Conservation (phyloP, 2,797 vertebrate genomes). For the Meriones psammophilus region DNA sequence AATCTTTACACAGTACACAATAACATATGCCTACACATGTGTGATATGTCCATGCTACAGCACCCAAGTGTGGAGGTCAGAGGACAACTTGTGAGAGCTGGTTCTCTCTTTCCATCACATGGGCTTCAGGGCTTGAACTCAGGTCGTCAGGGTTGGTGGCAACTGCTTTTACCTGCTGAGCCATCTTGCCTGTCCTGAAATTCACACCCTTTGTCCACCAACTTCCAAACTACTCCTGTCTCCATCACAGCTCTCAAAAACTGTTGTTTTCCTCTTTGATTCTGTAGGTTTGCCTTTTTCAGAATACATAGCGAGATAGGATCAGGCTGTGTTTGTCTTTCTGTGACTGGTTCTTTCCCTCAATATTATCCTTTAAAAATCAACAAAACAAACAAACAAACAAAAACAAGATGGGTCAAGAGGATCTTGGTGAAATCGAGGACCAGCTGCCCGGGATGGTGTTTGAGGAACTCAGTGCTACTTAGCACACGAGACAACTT, state of each 20-base stretch:
- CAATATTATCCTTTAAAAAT: not conserved
- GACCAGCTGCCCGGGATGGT: not conserved
- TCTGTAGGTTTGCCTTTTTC: not conserved
- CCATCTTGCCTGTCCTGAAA: not conserved
- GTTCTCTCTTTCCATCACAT: not conserved
- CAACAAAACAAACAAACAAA: not conserved
- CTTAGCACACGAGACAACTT: not conserved
- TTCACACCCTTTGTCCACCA: not conserved
- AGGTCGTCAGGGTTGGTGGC: not conserved
- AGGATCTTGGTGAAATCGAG: not conserved
- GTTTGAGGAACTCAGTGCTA: not conserved
- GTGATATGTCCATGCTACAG: not conserved
- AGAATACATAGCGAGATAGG: not conserved
- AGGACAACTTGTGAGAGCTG: not conserved
- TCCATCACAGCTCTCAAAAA: not conserved
- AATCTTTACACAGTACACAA: no score
- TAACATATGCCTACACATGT: no score
- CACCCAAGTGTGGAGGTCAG: not conserved
- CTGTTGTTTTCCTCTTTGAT: not conserved
- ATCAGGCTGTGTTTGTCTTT: not conserved
- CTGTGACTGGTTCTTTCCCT: not conserved
- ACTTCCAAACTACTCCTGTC: not conserved
- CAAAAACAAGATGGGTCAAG: not conserved
- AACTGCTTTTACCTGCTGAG: not conserved
- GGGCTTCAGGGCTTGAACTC: not conserved